Percentiles rank a stretch among this genome's conserved stretches.
These are phyloP conservation scores for Corythoichthys haematopterus DNA, from an alignment of 2,113 vertebrate genomes.

Conservation along the genomic window DNA sequence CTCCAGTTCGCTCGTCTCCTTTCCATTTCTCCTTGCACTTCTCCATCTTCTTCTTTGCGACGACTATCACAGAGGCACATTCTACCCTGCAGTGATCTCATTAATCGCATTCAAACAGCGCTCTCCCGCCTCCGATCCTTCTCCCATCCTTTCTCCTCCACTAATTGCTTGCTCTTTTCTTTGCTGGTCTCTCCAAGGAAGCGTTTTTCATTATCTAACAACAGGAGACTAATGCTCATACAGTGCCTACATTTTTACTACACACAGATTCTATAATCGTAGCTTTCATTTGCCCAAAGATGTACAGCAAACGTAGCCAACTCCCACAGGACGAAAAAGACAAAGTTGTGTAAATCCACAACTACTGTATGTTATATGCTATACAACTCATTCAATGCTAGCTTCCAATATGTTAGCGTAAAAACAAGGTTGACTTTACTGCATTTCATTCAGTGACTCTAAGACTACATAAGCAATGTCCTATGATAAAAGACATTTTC, in stretches of 20 bases:
- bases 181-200: constrained; percentile 55
- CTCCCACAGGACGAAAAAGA: constrained; percentile 26
- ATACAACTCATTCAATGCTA: background rate
- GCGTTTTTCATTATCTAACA: constrained; percentile 59
- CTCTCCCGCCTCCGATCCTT: constrained; percentile 34
- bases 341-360: constrained; percentile 25
- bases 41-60: constrained; percentile 25
- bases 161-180: constrained; percentile 66
- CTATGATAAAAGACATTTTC: background rate
- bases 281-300: constrained; percentile 31
- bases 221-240: constrained; percentile 52
- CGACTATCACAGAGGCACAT: constrained; percentile 61
- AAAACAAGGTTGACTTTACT: background rate
- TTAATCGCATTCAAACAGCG: constrained; percentile 70
- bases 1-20: background rate
- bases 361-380: constrained; percentile 13
- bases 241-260: constrained; percentile 37
- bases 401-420: background rate
- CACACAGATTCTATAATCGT: constrained; percentile 39
- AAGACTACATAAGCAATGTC: background rate
- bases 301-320: constrained; percentile 5
- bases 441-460: background rate
- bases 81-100: constrained; percentile 70
- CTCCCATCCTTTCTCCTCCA: constrained; percentile 44
- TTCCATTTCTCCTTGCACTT: constrained; percentile 10